phyloP scores from a whole-genome alignment of 2,888 invertebrate genomes.

The Encarsia formosa region DNA sequence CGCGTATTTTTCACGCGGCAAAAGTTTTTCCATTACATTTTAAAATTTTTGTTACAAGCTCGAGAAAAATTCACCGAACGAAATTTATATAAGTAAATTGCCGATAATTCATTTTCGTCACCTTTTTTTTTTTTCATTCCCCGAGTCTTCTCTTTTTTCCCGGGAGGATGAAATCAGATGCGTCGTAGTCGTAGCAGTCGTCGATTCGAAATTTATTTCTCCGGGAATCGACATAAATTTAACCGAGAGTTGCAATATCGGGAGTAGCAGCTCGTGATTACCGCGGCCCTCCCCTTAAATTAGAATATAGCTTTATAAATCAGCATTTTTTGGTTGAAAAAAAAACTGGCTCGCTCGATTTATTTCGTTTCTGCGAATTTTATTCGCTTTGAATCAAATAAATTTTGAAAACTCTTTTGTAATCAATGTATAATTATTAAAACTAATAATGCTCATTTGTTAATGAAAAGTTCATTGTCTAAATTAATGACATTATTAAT shows the following conservation, averaged over 20 bases:
- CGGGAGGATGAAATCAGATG: conserved; percentile 12
- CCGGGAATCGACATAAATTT: conserved; percentile 23
- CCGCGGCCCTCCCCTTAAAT: conserved; percentile 13
- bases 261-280: conserved; percentile 18
- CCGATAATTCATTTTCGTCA: conserved; percentile 19
- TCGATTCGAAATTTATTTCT: conserved; percentile 21
- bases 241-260: conserved; percentile 19
- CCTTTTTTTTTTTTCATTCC: conserved; percentile 19
- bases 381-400: no score
- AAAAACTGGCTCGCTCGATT: no score
- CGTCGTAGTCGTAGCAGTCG: background rate
- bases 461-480: no score
- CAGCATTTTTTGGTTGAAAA: background rate
- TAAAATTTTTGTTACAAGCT: no score
- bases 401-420: no score
- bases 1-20: no score
- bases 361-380: no score
- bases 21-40: no score
- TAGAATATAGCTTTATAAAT: conserved; percentile 2
- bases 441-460: no score
- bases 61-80: conserved; percentile 13
- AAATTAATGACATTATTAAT: no score
- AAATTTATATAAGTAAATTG: conserved; percentile 17
- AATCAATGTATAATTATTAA: no score
- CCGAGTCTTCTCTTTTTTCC: conserved; percentile 12